Percentiles rank a stretch among this genome's conserved stretches.
These are phyloP conservation scores for Sarcophilus harrisii DNA, from an alignment of 2,797 vertebrate species.

Conservation along the genomic window DNA sequence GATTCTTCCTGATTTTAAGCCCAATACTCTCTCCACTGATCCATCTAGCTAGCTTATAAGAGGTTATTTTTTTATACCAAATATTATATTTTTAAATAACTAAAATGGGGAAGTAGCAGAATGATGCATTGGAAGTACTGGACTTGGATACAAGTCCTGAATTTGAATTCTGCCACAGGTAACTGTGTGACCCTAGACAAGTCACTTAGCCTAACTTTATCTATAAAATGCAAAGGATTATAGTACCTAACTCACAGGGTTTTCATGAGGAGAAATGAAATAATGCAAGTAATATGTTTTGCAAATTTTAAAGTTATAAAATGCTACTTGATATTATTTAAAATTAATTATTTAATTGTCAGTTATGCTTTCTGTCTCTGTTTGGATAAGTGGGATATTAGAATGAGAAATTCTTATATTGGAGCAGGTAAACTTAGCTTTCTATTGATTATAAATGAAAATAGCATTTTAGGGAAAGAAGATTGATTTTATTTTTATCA, in stretches of 20 bases:
- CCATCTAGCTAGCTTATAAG: neutral
- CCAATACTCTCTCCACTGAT: neutral
- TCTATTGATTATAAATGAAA: neutral
- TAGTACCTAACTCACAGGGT: neutral
- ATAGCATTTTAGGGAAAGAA: neutral
- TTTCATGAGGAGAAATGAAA: neutral
- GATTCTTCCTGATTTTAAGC: neutral
- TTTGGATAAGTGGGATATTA: neutral
- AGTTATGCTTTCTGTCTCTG: neutral
- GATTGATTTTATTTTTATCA: neutral
- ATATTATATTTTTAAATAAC: neutral
- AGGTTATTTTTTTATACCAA: neutral
- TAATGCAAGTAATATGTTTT: neutral
- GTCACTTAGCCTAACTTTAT: constrained; percentile 18
- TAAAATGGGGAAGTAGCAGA: neutral
- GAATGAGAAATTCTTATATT: neutral
- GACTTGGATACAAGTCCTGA: neutral
- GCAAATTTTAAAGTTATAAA: neutral
- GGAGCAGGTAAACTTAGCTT: neutral
- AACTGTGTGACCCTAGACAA: neutral
- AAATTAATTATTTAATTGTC: neutral
- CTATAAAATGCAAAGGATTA: constrained; percentile 16
- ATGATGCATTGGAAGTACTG: neutral
- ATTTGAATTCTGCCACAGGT: neutral
- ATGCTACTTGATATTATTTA: neutral